Base-by-base conservation (phyloP, 2,797 vertebrate species). In the Sphenodon punctatus region DNA sequence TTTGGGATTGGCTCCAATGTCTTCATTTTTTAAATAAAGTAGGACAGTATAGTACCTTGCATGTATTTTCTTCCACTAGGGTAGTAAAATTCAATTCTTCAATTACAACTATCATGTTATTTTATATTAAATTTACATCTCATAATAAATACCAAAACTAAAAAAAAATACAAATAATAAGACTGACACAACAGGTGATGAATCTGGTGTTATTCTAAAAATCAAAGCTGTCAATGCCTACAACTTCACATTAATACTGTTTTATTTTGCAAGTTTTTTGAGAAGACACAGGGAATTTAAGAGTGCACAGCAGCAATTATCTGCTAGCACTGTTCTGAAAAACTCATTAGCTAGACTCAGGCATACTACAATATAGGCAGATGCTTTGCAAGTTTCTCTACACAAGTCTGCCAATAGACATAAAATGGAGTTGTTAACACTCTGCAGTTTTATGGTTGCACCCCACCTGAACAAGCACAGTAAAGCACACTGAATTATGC, bases 381-480 rank as follows among this genome's bases (percentile, higher is more conserved):
- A 51, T 13, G 19, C 4, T 36, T 32, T 34, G 16, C 14, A 61
- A 27, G 6, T 45, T 67, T 76, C 56, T 49, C 65, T 25, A 70
- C 22, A 68, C 58, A 75, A 80, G 32, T 22, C 23, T 81, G 70
- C 15, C 70, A 77, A 88, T 86, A 84, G 34, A 11, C 30, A 69
- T 61, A 67, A 85, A 89, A 76, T 48, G 6, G 19, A 7, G 60
- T 56, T 78, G 72, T 68, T 64, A 86, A 81, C 38, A 75, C 42
- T 69, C 55, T 58, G 51, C 20, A 67, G 12, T 75, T 86, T 80
- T 61, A 80, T 25, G 76, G 69, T 41, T 30, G 41, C n/a, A 10
- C 36, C 60, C 73, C 39, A 38, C 61, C 60, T 63, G 74, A 36
- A 46, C 20, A 30, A 88, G 42, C 11, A 6, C 8, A 68, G 74